These are phyloP conservation scores for Galbula dea DNA, from an alignment of 2,113 vertebrate species.

Conservation along the genomic window DNA sequence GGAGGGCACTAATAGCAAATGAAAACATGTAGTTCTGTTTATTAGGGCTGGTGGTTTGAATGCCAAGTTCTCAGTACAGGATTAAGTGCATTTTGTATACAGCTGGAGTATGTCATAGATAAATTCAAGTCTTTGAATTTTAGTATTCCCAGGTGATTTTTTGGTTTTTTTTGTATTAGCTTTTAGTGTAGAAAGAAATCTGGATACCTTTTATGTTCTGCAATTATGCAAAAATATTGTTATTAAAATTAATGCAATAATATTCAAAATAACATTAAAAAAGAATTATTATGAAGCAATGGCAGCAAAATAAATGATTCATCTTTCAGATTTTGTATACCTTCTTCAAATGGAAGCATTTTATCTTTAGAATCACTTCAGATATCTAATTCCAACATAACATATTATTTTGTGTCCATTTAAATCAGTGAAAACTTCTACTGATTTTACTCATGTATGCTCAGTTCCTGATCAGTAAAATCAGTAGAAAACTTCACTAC, in stretches of 20 bases:
- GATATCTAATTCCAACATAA: background rate
- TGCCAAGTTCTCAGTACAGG: conserved; percentile 29
- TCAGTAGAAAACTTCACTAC: background rate
- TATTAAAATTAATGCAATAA: background rate
- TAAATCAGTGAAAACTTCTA: background rate
- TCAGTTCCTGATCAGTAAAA: background rate
- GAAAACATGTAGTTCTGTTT: conserved; percentile 33
- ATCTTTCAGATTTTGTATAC: background rate
- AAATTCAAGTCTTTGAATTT: conserved; percentile 45
- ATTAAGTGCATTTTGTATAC: conserved; percentile 46
- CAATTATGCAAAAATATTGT: background rate
- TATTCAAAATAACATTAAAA: background rate
- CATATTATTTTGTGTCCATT: background rate
- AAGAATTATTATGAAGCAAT: background rate
- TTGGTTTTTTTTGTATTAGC: background rate
- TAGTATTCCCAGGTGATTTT: conserved; percentile 35
- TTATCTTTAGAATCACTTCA: background rate
- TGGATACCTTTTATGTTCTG: background rate
- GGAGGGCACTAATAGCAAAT: conserved; percentile 32
- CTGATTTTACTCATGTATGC: background rate
- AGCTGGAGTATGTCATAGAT: conserved; percentile 64
- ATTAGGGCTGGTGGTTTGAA: conserved; percentile 24
- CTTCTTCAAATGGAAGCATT: background rate
- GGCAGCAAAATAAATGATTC: background rate
- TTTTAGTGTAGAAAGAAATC: background rate